A percentile compares a stretch with the other conserved stretches of the same genome.
phyloP scores from a whole-genome alignment of 2,113 vertebrate genomes.

The Dolichallabes microphthalmus region DNA sequence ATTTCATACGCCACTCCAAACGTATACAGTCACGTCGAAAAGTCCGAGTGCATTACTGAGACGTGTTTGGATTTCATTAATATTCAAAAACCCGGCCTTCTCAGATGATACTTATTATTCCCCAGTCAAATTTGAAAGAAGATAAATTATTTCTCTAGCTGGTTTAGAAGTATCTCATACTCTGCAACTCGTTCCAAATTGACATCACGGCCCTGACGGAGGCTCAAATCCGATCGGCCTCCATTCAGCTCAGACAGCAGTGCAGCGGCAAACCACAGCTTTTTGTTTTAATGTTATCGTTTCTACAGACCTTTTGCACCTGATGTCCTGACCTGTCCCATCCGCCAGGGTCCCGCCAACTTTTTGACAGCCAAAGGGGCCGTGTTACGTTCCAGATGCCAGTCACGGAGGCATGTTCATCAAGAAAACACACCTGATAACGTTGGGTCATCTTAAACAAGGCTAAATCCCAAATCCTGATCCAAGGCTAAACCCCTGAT shows the following conservation, averaged over 20 bases:
- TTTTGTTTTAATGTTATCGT: neutral
- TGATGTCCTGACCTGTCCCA: too few relatives aligned
- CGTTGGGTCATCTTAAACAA: too few relatives aligned
- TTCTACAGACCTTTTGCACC: neutral
- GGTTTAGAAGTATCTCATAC: neutral
- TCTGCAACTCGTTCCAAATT: neutral
- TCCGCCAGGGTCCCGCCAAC: too few relatives aligned
- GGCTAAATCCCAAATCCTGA: too few relatives aligned
- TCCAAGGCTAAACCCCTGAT: too few relatives aligned
- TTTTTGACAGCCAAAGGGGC: too few relatives aligned
- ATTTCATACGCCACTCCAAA: neutral
- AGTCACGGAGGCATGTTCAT: too few relatives aligned
- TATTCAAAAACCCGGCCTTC: neutral
- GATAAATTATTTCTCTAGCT: neutral
- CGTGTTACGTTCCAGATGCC: too few relatives aligned
- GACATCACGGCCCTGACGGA: neutral
- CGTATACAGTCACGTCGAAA: too few relatives aligned
- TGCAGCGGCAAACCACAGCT: neutral
- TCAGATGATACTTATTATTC: constrained; percentile 18
- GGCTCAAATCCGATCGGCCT: too few relatives aligned
- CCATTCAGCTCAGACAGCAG: neutral
- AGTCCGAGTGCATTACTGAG: neutral
- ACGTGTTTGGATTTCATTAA: neutral
- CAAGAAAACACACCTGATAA: too few relatives aligned
- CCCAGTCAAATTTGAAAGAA: neutral